Percentiles rank a stretch among this genome's conserved stretches.
These are phyloP conservation scores for Prionailurus viverrinus DNA, from an alignment of 2,113 vertebrate species.

Conservation along the genomic window DNA sequence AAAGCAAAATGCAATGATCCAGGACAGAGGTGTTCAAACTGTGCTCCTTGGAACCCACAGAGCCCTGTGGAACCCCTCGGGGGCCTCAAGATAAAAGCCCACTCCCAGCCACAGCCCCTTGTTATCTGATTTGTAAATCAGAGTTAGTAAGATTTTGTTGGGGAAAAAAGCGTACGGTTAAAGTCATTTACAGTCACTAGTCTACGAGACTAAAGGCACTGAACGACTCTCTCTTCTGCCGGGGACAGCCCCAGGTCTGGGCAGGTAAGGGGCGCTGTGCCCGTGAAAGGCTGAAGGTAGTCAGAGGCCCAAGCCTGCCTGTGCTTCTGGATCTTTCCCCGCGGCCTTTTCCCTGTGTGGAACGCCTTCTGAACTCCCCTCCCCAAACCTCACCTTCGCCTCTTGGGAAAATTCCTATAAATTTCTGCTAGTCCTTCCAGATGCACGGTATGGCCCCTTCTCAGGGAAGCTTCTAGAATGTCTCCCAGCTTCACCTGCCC, in stretches of 20 bases:
- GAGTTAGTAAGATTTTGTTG: neutral
- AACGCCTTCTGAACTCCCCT: neutral
- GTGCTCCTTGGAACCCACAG: neutral
- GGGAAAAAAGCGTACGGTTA: neutral
- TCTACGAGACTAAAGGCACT: neutral
- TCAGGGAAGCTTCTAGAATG: neutral
- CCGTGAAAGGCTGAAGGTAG: neutral
- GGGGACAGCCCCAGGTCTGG: neutral
- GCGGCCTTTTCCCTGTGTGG: neutral
- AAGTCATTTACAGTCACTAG: neutral
- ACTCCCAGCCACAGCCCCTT: neutral
- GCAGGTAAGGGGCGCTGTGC: rapidly evolving
- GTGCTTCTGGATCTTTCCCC: neutral
- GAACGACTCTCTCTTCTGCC: neutral
- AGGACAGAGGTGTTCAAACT: neutral
- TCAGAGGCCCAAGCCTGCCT: neutral
- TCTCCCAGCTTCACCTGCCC: neutral
- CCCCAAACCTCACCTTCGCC: too few relatives aligned
- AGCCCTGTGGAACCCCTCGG: neutral
- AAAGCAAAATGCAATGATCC: neutral
- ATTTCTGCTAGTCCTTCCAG: neutral
- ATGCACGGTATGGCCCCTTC: neutral
- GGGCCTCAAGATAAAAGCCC: neutral
- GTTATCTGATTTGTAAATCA: neutral
- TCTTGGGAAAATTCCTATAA: neutral